Evolutionary conservation across 2,888 invertebrate species (phyloP).

Genomic region (Spicauda simplicius): DNA sequence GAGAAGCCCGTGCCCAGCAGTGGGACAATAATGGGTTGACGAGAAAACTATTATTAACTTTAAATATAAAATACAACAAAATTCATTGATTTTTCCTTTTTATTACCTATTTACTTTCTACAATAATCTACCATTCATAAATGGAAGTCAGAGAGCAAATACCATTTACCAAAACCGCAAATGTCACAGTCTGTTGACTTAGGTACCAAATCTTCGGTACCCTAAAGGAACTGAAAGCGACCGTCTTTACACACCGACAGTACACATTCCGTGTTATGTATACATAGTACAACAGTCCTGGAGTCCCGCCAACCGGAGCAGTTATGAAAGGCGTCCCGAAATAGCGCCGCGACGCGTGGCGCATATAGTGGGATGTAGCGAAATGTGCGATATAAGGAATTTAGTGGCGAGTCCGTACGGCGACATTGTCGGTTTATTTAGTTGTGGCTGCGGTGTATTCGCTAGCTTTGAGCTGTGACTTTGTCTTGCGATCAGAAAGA

Average conservation of each 20-base stretch:
- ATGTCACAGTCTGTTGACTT: no score
- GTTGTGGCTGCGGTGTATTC: no score
- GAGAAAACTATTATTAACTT: no score
- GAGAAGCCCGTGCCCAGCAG: no score
- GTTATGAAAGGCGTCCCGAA: conserved; percentile 29
- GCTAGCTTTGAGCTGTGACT: background rate
- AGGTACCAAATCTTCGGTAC: no score
- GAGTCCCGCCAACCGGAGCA: conserved; percentile 31
- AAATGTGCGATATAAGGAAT: conserved; percentile 19
- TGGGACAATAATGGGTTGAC: no score
- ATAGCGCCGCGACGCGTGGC: conserved; percentile 13
- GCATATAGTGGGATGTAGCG: conserved; percentile 18
- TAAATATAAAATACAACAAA: no score
- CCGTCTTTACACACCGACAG: background rate
- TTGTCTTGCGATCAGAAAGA: background rate
- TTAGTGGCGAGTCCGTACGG: conserved; percentile 11
- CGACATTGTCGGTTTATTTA: conserved; percentile 1
- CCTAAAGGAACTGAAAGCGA: conserved; percentile 3
- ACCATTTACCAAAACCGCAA: no score
- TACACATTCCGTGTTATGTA: background rate
- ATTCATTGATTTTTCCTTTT: no score
- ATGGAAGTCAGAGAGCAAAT: no score
- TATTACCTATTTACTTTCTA: no score
- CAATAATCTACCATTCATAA: no score
- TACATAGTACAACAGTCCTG: conserved; percentile 16